phyloP scores from a whole-genome alignment of 92 coral and sea anemone species.

The Zoanthus sociatus region DNA sequence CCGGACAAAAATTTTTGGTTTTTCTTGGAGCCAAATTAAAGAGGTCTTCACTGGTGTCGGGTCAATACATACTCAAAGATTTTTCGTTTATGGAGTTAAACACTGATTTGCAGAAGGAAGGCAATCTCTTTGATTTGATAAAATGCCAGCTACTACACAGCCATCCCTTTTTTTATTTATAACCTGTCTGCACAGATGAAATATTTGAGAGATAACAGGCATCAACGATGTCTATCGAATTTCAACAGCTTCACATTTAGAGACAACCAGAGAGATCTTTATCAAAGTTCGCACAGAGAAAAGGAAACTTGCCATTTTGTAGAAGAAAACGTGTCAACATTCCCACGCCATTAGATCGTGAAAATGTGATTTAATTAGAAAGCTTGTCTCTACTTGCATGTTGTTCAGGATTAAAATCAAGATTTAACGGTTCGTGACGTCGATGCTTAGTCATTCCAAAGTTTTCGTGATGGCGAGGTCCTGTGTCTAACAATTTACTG shows the following conservation, averaged over 20 bases:
- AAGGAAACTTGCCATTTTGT: not conserved
- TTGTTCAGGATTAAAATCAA: not conserved
- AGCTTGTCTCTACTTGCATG: not conserved
- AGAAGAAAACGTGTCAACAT: not conserved
- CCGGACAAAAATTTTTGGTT: no score
- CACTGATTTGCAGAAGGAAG: no score
- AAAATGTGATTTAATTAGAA: not conserved
- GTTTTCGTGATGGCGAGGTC: conserved; percentile 15
- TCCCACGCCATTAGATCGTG: not conserved
- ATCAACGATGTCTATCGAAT: conserved; percentile 14
- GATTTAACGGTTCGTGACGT: not conserved
- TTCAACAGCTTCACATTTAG: conserved; percentile 25
- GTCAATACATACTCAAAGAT: no score
- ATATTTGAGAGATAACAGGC: conserved; percentile 9
- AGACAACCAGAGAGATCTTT: conserved; percentile 35
- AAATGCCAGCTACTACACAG: no score
- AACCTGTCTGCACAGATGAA: not conserved
- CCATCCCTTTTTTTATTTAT: not conserved
- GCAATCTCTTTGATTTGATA: no score
- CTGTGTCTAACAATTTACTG: not conserved
- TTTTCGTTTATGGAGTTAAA: no score
- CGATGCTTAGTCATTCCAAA: not conserved
- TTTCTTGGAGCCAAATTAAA: no score
- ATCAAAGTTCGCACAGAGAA: not conserved
- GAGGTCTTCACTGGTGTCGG: no score